These are phyloP conservation scores for Micromussa lordhowensis DNA, from an alignment of 92 coral and sea anemone species.

Conservation along the genomic window DNA sequence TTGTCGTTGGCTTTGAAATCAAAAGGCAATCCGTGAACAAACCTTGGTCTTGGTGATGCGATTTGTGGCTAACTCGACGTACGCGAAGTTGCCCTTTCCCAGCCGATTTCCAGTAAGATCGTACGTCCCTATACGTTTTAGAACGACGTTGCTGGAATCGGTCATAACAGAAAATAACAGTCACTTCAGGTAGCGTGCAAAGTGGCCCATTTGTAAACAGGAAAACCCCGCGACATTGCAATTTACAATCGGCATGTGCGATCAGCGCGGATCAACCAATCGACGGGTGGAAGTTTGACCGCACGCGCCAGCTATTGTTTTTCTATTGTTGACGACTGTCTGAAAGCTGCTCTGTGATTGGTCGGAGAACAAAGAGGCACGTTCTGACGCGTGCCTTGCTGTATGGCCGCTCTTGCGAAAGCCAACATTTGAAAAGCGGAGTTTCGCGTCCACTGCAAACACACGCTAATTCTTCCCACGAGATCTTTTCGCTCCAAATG, in stretches of 20 bases:
- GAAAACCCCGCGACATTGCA: slow-evolving; percentile 65
- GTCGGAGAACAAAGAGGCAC: slow-evolving; percentile 78
- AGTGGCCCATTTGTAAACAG: slow-evolving; percentile 71
- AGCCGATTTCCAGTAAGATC: slow-evolving; percentile 85
- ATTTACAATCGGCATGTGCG: slow-evolving; percentile 86
- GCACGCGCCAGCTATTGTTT: slow-evolving; percentile 96
- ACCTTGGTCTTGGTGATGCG: slow-evolving; percentile 91
- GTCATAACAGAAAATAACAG: slow-evolving; percentile 63
- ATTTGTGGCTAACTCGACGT: slow-evolving; percentile 91
- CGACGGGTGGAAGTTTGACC: slow-evolving; percentile 71
- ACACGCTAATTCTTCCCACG: slow-evolving; percentile 60
- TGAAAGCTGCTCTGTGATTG: slow-evolving; percentile 78
- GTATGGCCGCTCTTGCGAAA: slow-evolving; percentile 58
- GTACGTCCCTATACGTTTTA: slow-evolving; percentile 93
- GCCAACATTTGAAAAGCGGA: slow-evolving; percentile 67
- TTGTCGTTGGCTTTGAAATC: slow-evolving; percentile 3
- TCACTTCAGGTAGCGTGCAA: slow-evolving; percentile 28
- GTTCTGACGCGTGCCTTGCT: slow-evolving; percentile 89
- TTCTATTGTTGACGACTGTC: slow-evolving; percentile 74
- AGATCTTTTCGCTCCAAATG: slow-evolving; percentile 54
- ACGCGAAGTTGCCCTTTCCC: slow-evolving; percentile 96
- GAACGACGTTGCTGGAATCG: slow-evolving; percentile 65
- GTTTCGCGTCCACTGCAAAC: slow-evolving; percentile 46
- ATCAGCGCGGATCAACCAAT: slow-evolving; percentile 76
- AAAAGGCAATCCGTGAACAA: slow-evolving; percentile 41